Conservation (phyloP, 2,888 invertebrate genomes). For the Acleris literana region DNA sequence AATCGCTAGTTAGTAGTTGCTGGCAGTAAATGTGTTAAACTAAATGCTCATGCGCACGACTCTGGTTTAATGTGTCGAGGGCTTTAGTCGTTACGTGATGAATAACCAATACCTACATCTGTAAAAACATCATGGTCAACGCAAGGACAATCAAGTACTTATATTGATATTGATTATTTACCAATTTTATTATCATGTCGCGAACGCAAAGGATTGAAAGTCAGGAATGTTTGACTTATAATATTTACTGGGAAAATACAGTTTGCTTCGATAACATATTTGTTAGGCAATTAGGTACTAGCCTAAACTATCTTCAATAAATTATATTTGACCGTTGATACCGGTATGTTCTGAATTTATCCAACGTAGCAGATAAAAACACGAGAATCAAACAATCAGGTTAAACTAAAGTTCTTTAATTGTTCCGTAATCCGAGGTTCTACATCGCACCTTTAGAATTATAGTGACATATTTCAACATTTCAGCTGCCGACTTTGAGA, state of each 20-base stretch:
- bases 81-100: conserved; percentile 1
- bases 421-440: too few species aligned
- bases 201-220: not conserved
- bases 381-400: too few species aligned
- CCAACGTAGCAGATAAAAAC: too few species aligned
- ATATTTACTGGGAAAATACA: not conserved
- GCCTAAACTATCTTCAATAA: not conserved
- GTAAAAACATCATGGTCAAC: conserved; percentile 39
- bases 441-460: too few species aligned
- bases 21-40: too few species aligned
- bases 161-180: conserved; percentile 41
- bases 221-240: not conserved
- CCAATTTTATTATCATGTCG: not conserved
- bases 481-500: too few species aligned
- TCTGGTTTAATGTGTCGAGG: not conserved
- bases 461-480: too few species aligned
- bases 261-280: not conserved
- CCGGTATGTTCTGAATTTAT: too few species aligned
- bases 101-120: not conserved
- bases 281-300: not conserved
- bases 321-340: too few species aligned
- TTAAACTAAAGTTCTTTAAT: too few species aligned
- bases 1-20: too few species aligned
- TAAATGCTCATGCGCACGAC: too few species aligned
- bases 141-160: conserved; percentile 49